phyloP scores from a whole-genome alignment of 1,140 invertebrate species.

The Anastrepha obliqua region DNA sequence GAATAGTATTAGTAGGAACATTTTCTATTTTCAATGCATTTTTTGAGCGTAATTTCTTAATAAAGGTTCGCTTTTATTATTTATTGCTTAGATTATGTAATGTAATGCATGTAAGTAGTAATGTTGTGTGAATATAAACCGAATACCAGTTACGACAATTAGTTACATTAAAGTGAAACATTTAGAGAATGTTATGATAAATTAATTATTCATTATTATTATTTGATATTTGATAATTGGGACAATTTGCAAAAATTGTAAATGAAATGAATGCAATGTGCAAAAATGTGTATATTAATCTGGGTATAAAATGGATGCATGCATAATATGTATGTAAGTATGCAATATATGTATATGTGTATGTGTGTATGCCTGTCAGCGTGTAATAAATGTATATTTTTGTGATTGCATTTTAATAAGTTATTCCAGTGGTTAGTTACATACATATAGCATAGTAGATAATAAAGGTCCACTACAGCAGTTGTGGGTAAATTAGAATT shows the following conservation, averaged over 20 bases:
- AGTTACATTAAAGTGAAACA: slow-evolving; percentile 1
- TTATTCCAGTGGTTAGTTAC: too few species aligned
- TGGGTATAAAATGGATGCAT: not conserved
- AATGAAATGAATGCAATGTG: slow-evolving; percentile 23
- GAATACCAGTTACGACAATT: not conserved
- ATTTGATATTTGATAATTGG: not conserved
- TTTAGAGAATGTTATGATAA: slow-evolving; percentile 13
- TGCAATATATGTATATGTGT: not conserved
- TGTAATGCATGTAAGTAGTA: slow-evolving; percentile 39
- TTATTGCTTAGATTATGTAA: slow-evolving; percentile 2
- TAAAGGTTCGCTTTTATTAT: not conserved
- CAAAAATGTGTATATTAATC: not conserved
- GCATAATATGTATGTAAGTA: slow-evolving; percentile 7
- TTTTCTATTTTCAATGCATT: not conserved
- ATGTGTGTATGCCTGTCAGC: not conserved
- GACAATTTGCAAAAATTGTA: not conserved
- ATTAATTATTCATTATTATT: not conserved
- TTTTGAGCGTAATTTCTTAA: not conserved
- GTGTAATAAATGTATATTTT: too few species aligned
- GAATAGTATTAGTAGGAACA: not conserved
- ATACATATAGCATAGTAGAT: too few species aligned
- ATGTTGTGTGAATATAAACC: not conserved
- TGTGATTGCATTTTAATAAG: too few species aligned
- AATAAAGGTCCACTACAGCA: too few species aligned
- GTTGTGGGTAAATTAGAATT: too few species aligned